Evolutionary conservation across 1,140 invertebrate genomes (phyloP).

Genomic region (Drosophila sp.): DNA sequence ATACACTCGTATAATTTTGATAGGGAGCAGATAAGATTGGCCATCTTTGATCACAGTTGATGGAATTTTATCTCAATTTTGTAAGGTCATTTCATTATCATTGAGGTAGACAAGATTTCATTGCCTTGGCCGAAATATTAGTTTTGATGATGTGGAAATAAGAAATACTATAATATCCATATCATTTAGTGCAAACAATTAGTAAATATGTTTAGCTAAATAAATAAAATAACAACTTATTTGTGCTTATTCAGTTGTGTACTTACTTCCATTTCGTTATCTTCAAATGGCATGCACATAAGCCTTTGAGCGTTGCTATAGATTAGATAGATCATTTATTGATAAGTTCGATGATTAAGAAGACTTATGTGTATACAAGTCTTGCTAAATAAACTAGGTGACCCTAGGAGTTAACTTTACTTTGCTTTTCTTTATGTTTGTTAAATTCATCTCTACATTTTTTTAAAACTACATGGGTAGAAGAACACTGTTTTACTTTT

Average conservation of each 20-base stretch:
- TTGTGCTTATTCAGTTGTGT: background rate
- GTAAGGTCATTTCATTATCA: background rate
- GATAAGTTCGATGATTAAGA: conserved; percentile 1
- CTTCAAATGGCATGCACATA: background rate
- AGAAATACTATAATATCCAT: too few relatives aligned
- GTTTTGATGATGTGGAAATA: background rate
- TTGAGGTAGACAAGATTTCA: background rate
- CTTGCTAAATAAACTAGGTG: background rate
- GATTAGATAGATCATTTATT: conserved; percentile 9
- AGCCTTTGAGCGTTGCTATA: background rate
- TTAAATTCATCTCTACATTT: too few relatives aligned
- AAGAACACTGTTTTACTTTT: too few relatives aligned
- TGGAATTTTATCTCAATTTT: background rate
- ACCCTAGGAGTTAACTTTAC: background rate
- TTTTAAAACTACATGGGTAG: too few relatives aligned
- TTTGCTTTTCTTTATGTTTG: too few relatives aligned
- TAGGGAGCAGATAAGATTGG: background rate
- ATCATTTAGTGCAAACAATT: background rate
- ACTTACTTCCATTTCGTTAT: background rate
- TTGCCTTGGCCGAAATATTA: background rate
- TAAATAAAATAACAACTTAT: conserved; percentile 2
- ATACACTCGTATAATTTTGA: background rate
- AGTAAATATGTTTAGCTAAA: background rate
- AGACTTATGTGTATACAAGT: background rate
- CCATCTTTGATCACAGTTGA: background rate